A percentile compares a stretch with the other conserved stretches of the same genome.
These are phyloP conservation scores for Palythoa heliodiscus DNA, from an alignment of 92 coral and sea anemone species.

Conservation along the genomic window DNA sequence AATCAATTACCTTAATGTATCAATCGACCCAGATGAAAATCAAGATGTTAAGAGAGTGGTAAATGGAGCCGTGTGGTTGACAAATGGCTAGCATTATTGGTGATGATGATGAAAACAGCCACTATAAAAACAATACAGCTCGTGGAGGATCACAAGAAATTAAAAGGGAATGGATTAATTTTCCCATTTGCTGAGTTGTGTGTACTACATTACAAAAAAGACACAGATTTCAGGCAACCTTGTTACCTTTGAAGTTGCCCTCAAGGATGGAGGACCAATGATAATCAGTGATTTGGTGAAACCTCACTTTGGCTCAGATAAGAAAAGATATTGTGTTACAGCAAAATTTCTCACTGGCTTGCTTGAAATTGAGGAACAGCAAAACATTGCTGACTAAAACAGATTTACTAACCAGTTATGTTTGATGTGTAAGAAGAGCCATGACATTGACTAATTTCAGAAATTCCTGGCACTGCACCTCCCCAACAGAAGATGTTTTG, in stretches of 20 bases:
- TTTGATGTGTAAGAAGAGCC: constrained; percentile 18
- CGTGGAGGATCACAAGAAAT: too few species aligned
- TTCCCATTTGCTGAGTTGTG: constrained; percentile 53
- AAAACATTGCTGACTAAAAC: background rate
- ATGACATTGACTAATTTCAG: constrained; percentile 25
- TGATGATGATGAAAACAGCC: constrained; percentile 17
- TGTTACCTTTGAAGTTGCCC: constrained; percentile 37
- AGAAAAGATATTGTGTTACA: background rate
- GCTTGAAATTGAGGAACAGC: background rate
- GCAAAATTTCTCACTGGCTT: background rate
- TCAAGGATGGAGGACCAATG: constrained; percentile 13
- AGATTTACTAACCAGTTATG: background rate
- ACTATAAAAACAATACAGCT: background rate
- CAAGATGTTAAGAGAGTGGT: background rate
- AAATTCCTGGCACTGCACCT: too few species aligned
- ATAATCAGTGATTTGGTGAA: background rate
- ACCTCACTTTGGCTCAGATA: background rate
- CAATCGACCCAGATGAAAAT: background rate
- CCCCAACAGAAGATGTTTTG: constrained; percentile 2
- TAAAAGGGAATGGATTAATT: too few species aligned
- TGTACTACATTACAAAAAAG: constrained; percentile 39
- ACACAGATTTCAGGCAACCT: constrained; percentile 55
- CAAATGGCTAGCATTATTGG: constrained; percentile 43
- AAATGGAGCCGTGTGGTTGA: constrained; percentile 60
- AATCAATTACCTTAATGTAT: too few species aligned